phyloP scores from a whole-genome alignment of 2,113 vertebrate genomes.

The Clarias magur region DNA sequence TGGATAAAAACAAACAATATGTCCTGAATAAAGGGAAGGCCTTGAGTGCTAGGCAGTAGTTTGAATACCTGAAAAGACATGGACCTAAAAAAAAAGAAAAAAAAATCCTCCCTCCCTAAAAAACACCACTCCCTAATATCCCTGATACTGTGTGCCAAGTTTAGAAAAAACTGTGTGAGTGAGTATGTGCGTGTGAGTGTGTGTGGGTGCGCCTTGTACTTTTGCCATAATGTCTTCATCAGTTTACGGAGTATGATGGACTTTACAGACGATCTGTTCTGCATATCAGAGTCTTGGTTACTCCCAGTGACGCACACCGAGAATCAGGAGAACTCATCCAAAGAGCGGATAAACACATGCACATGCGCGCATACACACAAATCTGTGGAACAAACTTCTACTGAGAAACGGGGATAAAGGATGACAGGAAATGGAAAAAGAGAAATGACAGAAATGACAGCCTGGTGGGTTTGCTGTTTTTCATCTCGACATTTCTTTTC shows the following conservation, averaged over 20 bases:
- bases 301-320: conserved; percentile 17
- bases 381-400: conserved; percentile 9
- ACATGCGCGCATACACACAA: background rate
- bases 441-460: conserved; percentile 28
- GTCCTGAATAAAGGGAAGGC: background rate
- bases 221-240: conserved; percentile 13
- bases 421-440: background rate
- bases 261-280: conserved; percentile 24
- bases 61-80: background rate
- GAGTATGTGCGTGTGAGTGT: background rate
- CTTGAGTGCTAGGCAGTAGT: background rate
- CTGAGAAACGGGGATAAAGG: background rate
- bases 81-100: background rate
- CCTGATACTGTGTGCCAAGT: background rate
- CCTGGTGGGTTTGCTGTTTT: background rate
- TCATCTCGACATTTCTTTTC: background rate
- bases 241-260: conserved; percentile 19
- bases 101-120: background rate
- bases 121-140: background rate
- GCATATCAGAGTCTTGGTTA: conserved; percentile 9
- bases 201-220: conserved; percentile 1
- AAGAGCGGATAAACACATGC: background rate
- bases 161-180: background rate
- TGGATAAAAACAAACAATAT: background rate
- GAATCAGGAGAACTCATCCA: conserved; percentile 4